Base-by-base conservation (phyloP, 2,888 invertebrate genomes). In the Hydropsyche betteni region DNA sequence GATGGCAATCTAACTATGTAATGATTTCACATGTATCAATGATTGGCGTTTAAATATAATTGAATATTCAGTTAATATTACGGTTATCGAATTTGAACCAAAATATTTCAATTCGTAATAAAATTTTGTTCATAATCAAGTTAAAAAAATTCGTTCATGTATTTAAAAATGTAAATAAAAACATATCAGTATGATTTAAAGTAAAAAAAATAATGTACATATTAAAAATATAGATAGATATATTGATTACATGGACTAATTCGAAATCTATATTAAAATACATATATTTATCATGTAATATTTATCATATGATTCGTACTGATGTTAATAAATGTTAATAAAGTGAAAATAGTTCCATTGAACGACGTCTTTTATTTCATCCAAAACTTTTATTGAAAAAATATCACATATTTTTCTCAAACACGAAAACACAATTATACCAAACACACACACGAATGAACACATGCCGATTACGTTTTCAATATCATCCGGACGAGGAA, bases 91-190 rank as follows among this genome's bases (percentile, higher is more conserved):
- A 24, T 24, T 24, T 24, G 24, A 24, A 24, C 24, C 24, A 24
- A 24, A 24, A 24, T 24, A 24, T 24, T 24, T 24, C 24, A 24
- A 24, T 24, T 24, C 24, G 24, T 24, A 24, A 34, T 36, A 33
- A 8, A 8, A 64, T 36, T 34, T 36, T 24, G 12, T 64, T 64
- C 34, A 0, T 36, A 34, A 5, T 4, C 36, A 64, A 36, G 6
- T 64, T 34, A n/a, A 61, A 61, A 61, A 61, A 61, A 5, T 61
- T 33, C 6, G 61, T 33, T 61, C 61, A 61, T 61, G 24, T 64
- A 51, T 81, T 80, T 81, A 81, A 76, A 80, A 81, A 80, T 77
- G 74, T 53, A 51, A 10, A 79, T 78, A 80, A 76, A 71, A 78
- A 70, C 73, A 75, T 76, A 76, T 64, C 38, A 50, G 50, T 69